These are phyloP conservation scores for Catostylus mosaicus DNA, from an alignment of 30 jellyfish, hydroid and myxozoan species.

Conservation along the genomic window DNA sequence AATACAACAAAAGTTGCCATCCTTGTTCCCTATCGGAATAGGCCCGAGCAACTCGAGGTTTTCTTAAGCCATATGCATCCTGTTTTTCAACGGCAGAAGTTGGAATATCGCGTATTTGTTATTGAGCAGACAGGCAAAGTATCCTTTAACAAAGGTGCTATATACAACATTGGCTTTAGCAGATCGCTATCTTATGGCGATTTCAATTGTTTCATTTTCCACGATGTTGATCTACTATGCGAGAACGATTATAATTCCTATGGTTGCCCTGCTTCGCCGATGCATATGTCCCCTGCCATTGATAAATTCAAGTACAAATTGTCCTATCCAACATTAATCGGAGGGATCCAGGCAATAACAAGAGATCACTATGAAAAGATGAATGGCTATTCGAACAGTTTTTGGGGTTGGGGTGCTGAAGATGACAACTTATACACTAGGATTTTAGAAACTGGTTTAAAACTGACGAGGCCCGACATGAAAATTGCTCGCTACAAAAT, in stretches of 20 bases:
- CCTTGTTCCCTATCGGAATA: not conserved
- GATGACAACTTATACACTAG: conserved; percentile 10
- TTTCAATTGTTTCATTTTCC: conserved; percentile 56
- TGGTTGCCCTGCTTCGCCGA: conserved; percentile 72
- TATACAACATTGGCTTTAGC: conserved; percentile 67
- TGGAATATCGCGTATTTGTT: not conserved
- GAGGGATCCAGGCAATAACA: conserved; percentile 17
- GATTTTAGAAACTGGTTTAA: not conserved
- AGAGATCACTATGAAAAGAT: not conserved
- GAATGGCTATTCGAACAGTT: conserved; percentile 26
- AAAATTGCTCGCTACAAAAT: conserved; percentile 5
- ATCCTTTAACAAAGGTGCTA: conserved; percentile 76
- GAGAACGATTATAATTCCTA: conserved; percentile 66
- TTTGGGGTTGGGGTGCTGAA: conserved; percentile 59
- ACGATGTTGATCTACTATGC: conserved; percentile 72
- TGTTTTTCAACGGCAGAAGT: not conserved
- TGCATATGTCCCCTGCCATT: conserved; percentile 68
- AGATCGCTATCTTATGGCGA: conserved; percentile 37
- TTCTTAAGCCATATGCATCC: not conserved
- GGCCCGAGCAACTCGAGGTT: not conserved
- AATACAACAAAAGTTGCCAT: not conserved
- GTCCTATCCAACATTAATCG: not conserved
- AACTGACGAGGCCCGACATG: conserved; percentile 1
- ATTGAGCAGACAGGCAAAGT: not conserved
- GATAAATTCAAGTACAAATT: conserved; percentile 55